phyloP scores from a whole-genome alignment of 1,140 invertebrate genomes.

The Cyclina sinensis region DNA sequence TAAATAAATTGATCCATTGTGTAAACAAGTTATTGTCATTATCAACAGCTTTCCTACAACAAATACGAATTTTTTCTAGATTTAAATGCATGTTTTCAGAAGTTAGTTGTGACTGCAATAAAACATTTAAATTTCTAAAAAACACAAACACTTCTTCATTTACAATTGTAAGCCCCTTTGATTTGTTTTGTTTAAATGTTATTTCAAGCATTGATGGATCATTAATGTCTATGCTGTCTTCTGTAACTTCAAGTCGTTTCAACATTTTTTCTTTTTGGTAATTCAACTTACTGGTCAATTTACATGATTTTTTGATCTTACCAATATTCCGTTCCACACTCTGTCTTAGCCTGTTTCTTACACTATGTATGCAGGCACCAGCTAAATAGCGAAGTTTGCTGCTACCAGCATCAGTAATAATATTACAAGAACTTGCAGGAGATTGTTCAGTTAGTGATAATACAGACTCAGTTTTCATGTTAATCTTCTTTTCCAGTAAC shows the following conservation, averaged over 20 bases:
- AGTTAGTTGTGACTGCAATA: background rate
- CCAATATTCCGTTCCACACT: background rate
- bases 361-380: background rate
- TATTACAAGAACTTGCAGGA: background rate
- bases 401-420: background rate
- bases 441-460: background rate
- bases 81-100: background rate
- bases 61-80: background rate
- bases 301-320: background rate
- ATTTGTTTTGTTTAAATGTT: background rate
- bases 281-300: background rate
- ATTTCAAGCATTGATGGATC: background rate
- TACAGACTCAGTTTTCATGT: background rate
- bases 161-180: background rate
- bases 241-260: background rate
- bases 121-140: background rate
- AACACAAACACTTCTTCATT: background rate
- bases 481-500: background rate
- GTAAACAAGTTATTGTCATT: constrained; percentile 19
- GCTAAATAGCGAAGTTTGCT: background rate
- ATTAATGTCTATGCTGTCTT: background rate
- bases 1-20: constrained; percentile 57
- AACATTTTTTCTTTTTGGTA: background rate
- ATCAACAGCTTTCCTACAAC: constrained; percentile 41
- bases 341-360: background rate